Conservation (phyloP, 92 coral and sea anemone genomes). For the Siderastrea siderea region DNA sequence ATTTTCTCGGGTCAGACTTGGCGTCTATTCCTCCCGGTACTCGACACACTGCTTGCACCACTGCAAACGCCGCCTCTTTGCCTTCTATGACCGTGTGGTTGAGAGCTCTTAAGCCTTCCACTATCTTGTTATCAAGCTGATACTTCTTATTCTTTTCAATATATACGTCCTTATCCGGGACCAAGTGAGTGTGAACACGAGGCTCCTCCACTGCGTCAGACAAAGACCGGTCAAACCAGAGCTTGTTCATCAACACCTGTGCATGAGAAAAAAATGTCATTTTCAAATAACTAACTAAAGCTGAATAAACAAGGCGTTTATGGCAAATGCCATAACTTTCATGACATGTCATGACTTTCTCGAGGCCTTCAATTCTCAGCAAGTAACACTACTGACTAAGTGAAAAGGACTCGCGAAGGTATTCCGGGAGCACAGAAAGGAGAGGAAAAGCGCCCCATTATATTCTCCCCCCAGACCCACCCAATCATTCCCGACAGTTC, state of each 20-base stretch:
- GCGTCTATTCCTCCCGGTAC: slow-evolving; percentile 62
- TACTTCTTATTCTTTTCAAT: slow-evolving; percentile 43
- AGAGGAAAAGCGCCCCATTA: too few relatives aligned
- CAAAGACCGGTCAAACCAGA: slow-evolving; percentile 78
- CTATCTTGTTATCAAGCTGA: slow-evolving; percentile 37
- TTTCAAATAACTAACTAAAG: too few relatives aligned
- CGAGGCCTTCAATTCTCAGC: too few relatives aligned
- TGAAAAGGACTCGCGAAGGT: too few relatives aligned
- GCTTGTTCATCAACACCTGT: slow-evolving; percentile 87
- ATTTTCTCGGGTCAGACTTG: slow-evolving; percentile 83
- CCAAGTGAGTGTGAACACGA: slow-evolving; percentile 80
- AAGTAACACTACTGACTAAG: too few relatives aligned
- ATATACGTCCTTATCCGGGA: slow-evolving; percentile 56
- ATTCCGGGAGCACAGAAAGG: too few relatives aligned
- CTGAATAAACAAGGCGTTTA: too few relatives aligned
- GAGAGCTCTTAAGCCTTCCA: slow-evolving; percentile 52
- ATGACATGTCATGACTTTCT: too few relatives aligned
- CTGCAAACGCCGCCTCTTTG: slow-evolving; percentile 9
- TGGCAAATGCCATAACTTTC: not conserved
- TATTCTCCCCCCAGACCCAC: too few relatives aligned
- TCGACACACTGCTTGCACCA: slow-evolving; percentile 80
- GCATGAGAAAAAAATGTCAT: not conserved
- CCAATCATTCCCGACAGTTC: too few relatives aligned
- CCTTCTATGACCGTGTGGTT: slow-evolving; percentile 51
- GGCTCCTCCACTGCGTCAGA: slow-evolving; percentile 73